Evolutionary conservation across 2,113 vertebrate genomes (phyloP).

Genomic region (Carassius carassius): DNA sequence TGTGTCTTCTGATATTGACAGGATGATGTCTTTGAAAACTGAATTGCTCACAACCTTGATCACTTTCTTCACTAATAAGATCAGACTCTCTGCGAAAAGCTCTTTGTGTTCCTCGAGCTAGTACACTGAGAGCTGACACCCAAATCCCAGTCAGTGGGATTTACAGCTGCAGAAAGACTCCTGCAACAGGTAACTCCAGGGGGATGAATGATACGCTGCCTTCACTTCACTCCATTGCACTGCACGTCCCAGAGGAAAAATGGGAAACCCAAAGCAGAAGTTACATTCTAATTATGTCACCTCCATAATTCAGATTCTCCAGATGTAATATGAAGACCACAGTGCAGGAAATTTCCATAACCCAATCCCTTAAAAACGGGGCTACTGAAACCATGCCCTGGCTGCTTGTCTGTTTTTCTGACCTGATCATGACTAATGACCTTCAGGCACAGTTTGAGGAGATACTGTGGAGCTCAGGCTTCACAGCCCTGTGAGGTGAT

Average conservation of each 20-base stretch:
- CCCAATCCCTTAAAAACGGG: too few species aligned
- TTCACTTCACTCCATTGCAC: background rate
- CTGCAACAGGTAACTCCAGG: constrained; percentile 1
- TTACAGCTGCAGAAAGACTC: constrained; percentile 33
- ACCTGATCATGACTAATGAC: background rate
- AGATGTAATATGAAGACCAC: background rate
- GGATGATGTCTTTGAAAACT: background rate
- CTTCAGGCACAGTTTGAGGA: constrained; percentile 16
- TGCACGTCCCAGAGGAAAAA: constrained; percentile 4
- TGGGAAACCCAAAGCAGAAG: background rate
- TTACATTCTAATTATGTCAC: background rate
- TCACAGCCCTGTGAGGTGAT: constrained; percentile 39
- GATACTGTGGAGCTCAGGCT: constrained; percentile 9
- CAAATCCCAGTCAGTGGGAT: constrained; percentile 44
- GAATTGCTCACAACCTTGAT: constrained; percentile 25
- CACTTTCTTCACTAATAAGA: constrained; percentile 52
- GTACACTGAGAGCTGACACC: constrained; percentile 30
- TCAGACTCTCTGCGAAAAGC: constrained; percentile 43
- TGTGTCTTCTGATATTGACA: too few species aligned
- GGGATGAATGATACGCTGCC: background rate
- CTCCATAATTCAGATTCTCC: background rate
- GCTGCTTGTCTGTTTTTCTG: background rate
- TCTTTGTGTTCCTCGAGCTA: constrained; percentile 36
- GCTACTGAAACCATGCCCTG: too few species aligned
- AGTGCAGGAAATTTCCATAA: too few species aligned